Conservation (phyloP, 2,888 invertebrate genomes). For the Deilephila elpenor region DNA sequence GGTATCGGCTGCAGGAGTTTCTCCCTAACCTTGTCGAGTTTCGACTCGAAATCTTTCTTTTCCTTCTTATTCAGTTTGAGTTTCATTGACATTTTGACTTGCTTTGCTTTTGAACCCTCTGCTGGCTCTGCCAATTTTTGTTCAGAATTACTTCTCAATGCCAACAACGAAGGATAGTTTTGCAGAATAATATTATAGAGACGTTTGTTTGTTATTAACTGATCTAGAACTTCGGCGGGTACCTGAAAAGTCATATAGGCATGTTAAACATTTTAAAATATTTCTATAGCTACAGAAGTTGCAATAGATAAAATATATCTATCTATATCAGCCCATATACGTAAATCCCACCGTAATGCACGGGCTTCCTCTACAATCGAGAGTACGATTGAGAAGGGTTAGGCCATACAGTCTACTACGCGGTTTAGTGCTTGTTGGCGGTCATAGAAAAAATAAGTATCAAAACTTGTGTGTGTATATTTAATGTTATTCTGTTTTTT, state of each 20-base stretch:
- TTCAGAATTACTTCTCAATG: slow-evolving; percentile 87
- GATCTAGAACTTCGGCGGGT: slow-evolving; percentile 89
- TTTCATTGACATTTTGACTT: slow-evolving; percentile 87
- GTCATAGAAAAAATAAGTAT: too few species aligned
- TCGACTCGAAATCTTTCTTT: slow-evolving; percentile 73
- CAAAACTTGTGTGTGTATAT: too few species aligned
- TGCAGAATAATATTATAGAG: slow-evolving; percentile 89
- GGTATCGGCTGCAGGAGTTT: slow-evolving; percentile 76
- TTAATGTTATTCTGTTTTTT: too few species aligned
- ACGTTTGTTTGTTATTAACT: slow-evolving; percentile 85
- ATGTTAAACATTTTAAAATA: background rate
- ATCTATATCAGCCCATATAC: too few species aligned
- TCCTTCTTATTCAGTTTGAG: slow-evolving; percentile 75
- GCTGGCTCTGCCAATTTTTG: slow-evolving; percentile 81
- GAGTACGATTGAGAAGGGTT: too few species aligned
- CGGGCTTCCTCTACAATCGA: too few species aligned
- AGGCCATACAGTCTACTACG: too few species aligned
- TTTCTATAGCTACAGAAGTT: too few species aligned
- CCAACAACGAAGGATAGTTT: slow-evolving; percentile 88
- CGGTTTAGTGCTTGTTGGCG: too few species aligned
- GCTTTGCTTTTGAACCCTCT: slow-evolving; percentile 72
- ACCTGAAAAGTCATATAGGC: slow-evolving; percentile 74
- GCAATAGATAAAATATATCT: too few species aligned
- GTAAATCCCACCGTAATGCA: too few species aligned
- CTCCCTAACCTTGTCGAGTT: slow-evolving; percentile 71